Conservation (phyloP, 2,113 vertebrate genomes). For the Arizona elegans region DNA sequence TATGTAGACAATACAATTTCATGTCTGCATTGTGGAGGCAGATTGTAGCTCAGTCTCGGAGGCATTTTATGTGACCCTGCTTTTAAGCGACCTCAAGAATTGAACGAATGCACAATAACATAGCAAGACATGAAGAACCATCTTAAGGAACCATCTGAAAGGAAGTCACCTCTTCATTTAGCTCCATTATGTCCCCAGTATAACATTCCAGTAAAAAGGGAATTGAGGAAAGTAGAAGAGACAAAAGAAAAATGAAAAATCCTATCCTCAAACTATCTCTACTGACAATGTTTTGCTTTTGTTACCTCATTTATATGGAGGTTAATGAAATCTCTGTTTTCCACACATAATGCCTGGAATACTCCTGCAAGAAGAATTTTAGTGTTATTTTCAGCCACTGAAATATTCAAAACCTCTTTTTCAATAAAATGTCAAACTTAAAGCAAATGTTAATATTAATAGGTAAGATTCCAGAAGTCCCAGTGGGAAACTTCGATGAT, state of each 20-base stretch:
- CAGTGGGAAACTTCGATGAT: background rate
- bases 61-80: background rate
- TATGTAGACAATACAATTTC: background rate
- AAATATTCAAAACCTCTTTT: background rate
- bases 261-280: background rate
- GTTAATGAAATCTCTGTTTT: conserved; percentile 64
- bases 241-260: background rate
- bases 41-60: background rate
- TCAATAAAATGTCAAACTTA: background rate
- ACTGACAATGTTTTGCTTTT: background rate
- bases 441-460: background rate
- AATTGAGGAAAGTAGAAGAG: conserved; percentile 14
- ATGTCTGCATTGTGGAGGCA: background rate
- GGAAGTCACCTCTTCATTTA: background rate
- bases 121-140: background rate
- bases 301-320: conserved; percentile 72
- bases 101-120: background rate
- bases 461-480: background rate
- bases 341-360: conserved; percentile 63
- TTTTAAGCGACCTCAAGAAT: background rate
- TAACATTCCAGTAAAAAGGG: background rate
- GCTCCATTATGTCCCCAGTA: background rate
- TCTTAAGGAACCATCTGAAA: background rate
- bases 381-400: background rate
- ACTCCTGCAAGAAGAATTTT: conserved; percentile 63